Conservation (phyloP, 2,113 vertebrate genomes). For the Lamprotornis superbus region DNA sequence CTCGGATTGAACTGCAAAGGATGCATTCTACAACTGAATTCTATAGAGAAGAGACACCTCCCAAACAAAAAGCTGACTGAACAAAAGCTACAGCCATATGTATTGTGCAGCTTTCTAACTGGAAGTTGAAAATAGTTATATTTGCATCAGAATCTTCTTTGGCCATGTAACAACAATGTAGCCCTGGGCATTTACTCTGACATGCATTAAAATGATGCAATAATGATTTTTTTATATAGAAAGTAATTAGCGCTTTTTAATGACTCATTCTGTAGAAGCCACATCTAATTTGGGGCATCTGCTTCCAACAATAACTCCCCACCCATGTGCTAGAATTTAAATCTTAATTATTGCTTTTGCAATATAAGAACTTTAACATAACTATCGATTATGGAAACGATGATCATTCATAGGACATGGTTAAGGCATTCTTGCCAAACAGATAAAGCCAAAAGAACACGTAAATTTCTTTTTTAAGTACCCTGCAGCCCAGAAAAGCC, state of each 20-base stretch:
- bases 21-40: background rate
- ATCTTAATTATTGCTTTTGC: constrained; percentile 56
- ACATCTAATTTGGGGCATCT: constrained; percentile 58
- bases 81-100: background rate
- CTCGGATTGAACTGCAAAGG: background rate
- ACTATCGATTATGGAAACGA: constrained; percentile 46
- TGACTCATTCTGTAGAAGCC: constrained; percentile 53
- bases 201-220: constrained; percentile 33
- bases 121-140: background rate
- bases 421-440: constrained; percentile 20
- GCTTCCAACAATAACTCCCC: constrained; percentile 36
- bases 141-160: constrained; percentile 30
- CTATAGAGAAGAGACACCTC: background rate
- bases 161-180: background rate
- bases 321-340: constrained; percentile 29
- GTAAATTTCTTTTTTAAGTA: constrained; percentile 3
- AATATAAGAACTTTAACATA: constrained; percentile 32
- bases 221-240: constrained; percentile 52
- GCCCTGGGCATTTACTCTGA: constrained; percentile 2
- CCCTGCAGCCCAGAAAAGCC: background rate
- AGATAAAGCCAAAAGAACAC: constrained; percentile 3
- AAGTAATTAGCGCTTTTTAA: constrained; percentile 57
- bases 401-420: background rate
- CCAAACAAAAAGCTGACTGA: background rate
- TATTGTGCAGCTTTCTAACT: background rate